Base-by-base conservation (phyloP, 2,797 vertebrate genomes). In the Helostoma temminkii region DNA sequence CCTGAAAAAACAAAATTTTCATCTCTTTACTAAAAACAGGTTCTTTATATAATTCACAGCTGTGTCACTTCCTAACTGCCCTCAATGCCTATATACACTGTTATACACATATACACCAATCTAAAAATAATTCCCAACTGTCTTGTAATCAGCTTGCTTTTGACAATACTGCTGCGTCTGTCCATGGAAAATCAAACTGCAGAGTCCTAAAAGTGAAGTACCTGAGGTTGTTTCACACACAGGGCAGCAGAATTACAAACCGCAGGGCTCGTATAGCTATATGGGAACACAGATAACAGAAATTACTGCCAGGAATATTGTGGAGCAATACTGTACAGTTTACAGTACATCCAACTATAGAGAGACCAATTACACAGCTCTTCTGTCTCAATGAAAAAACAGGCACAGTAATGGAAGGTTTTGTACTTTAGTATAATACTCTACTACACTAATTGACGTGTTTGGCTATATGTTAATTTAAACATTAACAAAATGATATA, bases 281-380 rank as follows among this genome's bases (percentile, higher is more conserved):
- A 67, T n/a, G 57, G 50, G 30, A 81, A 71, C 64, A 91, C 21
- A 90, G 71, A 88, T 66, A 72, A 79, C 59, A 87, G 24, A 47
- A 39, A 58, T 83, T 36, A 74, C 32, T 64, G 42, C 16, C 37
- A 22, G 62, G 6, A 62, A n/a, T 24, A 21, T 10, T 25, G 46
- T 19, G 1, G 1, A 18, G 1, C 21, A 56, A 9, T 37, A 25
- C 18, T 26, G 1, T 41, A 41, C 18, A 64, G 14, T 36, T 10
- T 2, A 61, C 16, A 25, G 10, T 1, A 54, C n/a, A 30, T 55
- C 16, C 48, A 56, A 16, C 30, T 18, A 12, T 36, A 30, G 2
- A 32, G 34, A 19, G 22, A 30, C 9, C 10, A 37, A 66, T 10
- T n/a, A 9, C 12, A n/a, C 28, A 30, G 9, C 9, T 21, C 14